phyloP scores from a whole-genome alignment of 2,113 vertebrate genomes.

The Gambusia holbrooki region DNA sequence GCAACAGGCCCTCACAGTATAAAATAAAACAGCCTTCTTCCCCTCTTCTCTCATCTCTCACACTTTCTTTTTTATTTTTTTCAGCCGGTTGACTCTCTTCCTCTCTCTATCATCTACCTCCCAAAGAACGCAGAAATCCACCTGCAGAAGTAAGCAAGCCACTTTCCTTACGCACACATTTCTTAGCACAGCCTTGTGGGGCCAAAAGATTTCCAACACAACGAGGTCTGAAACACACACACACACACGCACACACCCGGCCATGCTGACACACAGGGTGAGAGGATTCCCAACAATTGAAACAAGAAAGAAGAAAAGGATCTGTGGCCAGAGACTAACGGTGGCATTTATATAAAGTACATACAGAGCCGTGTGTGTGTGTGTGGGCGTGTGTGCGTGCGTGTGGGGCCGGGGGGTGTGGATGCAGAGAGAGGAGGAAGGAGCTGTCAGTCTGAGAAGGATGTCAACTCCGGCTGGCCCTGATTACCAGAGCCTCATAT shows the following conservation, averaged over 20 bases:
- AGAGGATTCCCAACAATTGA: conserved; percentile 89
- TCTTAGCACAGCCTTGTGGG: conserved; percentile 30
- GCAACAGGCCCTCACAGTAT: conserved; percentile 97
- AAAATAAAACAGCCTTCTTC: conserved; percentile 90
- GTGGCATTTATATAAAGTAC: conserved; percentile 24
- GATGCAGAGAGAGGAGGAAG: conserved; percentile 90
- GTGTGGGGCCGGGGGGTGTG: conserved; percentile 23
- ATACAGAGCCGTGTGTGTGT: background rate
- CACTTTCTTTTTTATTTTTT: conserved; percentile 45
- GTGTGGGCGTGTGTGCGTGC: conserved; percentile 19
- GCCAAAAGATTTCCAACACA: conserved; percentile 29
- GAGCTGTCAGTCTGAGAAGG: conserved; percentile 95
- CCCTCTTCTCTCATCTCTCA: conserved; percentile 66
- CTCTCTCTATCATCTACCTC: conserved; percentile 55
- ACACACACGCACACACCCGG: conserved; percentile 19
- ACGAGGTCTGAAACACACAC: conserved; percentile 18
- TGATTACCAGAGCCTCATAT: conserved; percentile 92
- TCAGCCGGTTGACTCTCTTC: conserved; percentile 29
- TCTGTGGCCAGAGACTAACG: conserved; percentile 47
- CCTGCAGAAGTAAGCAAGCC: background rate
- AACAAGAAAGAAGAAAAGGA: conserved; percentile 75
- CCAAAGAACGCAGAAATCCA: conserved; percentile 27
- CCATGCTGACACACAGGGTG: conserved; percentile 19
- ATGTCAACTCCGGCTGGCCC: conserved; percentile 91
- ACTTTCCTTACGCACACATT: conserved; percentile 1